Evolutionary conservation across 1,140 invertebrate species (phyloP).

Genomic region (Solenopsis fugax): DNA sequence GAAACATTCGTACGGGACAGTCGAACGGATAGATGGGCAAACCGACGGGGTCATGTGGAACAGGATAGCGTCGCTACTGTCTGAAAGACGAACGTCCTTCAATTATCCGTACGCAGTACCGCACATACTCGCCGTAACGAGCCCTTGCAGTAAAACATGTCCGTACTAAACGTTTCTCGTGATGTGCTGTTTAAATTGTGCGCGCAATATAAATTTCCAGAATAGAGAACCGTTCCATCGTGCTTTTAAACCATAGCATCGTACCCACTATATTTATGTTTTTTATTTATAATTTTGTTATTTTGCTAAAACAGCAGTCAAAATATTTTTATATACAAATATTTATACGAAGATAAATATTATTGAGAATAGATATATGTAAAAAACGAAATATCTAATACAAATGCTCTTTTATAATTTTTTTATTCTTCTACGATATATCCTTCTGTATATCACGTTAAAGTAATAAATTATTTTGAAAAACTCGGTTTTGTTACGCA

Average conservation of each 20-base stretch:
- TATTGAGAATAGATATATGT: neutral
- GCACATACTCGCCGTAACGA: slow-evolving; percentile 54
- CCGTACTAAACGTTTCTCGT: slow-evolving; percentile 57
- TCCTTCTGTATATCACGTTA: neutral
- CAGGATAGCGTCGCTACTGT: slow-evolving; percentile 59
- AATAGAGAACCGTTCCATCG: neutral
- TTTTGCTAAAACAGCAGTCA: neutral
- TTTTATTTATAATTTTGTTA: neutral
- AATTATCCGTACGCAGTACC: slow-evolving; percentile 68
- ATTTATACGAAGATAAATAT: neutral
- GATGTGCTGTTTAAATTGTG: slow-evolving; percentile 50
- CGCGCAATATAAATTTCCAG: slow-evolving; percentile 1
- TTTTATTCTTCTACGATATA: neutral
- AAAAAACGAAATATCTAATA: neutral
- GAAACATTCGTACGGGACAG: slow-evolving; percentile 24
- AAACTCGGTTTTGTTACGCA: neutral
- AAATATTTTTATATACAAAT: slow-evolving; percentile 8
- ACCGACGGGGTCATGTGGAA: slow-evolving; percentile 52
- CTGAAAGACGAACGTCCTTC: slow-evolving; percentile 75
- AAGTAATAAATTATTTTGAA: slow-evolving; percentile 16
- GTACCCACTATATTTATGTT: neutral
- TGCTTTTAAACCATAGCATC: slow-evolving; percentile 5
- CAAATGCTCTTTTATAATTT: slow-evolving; percentile 1
- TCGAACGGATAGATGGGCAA: slow-evolving; percentile 37
- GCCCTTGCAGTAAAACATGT: slow-evolving; percentile 57